phyloP scores from a whole-genome alignment of 1,140 invertebrate genomes.

The Harpegnathos saltator region DNA sequence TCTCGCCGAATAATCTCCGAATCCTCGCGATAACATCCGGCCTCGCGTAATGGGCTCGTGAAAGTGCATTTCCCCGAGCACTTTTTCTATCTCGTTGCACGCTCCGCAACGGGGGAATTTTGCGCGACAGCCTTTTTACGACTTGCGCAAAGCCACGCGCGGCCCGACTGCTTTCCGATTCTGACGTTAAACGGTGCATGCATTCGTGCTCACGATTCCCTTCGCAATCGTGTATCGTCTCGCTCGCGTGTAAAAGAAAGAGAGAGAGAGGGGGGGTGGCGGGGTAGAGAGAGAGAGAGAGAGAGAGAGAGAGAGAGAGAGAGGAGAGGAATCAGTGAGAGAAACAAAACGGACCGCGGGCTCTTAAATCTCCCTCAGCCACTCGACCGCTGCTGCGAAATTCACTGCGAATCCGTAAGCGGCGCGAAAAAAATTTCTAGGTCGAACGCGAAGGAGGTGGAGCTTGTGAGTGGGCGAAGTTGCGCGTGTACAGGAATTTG shows the following conservation, averaged over 20 bases:
- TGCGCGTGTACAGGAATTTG: constrained; percentile 58
- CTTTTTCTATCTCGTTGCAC: background rate
- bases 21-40: background rate
- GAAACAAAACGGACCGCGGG: constrained; percentile 47
- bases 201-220: background rate
- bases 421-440: constrained; percentile 65
- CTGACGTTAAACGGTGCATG: constrained; percentile 51
- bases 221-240: constrained; percentile 15
- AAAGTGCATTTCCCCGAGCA: background rate
- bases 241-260: constrained; percentile 18
- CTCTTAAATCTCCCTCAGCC: constrained; percentile 62
- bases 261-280: background rate
- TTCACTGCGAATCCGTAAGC: constrained; percentile 65
- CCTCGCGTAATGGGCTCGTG: background rate
- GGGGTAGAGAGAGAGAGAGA: background rate
- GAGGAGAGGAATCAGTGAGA: background rate
- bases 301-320: background rate
- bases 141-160: constrained; percentile 21
- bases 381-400: constrained; percentile 46
- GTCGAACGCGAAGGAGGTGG: constrained; percentile 62
- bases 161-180: constrained; percentile 12
- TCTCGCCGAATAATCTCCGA: background rate
- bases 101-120: constrained; percentile 31
- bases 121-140: constrained; percentile 23
- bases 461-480: constrained; percentile 45